Percentiles rank a stretch among this genome's conserved stretches.
Conservation (phyloP, 2,888 invertebrate genomes). For the Leptura quadrifasciata region DNA sequence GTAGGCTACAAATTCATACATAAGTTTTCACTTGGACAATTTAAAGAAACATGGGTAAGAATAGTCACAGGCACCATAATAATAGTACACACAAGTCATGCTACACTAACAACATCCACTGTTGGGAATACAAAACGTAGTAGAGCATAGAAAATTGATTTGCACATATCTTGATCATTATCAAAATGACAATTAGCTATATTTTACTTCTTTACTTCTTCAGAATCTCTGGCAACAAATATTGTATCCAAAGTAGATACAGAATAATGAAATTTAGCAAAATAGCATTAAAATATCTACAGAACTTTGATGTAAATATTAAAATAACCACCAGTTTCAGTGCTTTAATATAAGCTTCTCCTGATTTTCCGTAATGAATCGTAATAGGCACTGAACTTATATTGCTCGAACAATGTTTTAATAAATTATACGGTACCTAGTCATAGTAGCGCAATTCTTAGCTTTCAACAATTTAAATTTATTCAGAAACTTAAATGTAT, state of each 20-base stretch:
- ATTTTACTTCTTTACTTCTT: background rate
- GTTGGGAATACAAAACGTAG: background rate
- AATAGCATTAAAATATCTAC: too few relatives aligned
- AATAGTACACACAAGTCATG: background rate
- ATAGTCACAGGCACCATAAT: background rate
- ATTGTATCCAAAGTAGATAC: too few relatives aligned
- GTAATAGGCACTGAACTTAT: too few relatives aligned
- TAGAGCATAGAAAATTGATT: background rate
- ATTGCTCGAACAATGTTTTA: too few relatives aligned
- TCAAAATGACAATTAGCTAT: background rate
- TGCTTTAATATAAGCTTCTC: too few relatives aligned
- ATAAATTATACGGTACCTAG: too few relatives aligned
- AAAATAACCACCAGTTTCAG: too few relatives aligned
- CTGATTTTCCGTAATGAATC: too few relatives aligned
- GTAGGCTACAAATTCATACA: constrained; percentile 17
- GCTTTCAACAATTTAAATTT: background rate
- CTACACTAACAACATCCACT: background rate
- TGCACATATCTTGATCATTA: background rate
- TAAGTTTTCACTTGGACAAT: background rate
- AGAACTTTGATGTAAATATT: too few relatives aligned
- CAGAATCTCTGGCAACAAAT: background rate
- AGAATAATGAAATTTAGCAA: too few relatives aligned
- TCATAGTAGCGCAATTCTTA: too few relatives aligned
- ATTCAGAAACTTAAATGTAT: background rate
- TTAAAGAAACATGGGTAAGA: constrained; percentile 1